Evolutionary conservation across 2,797 vertebrate species (phyloP), one percentile per base, ranked within the genome.

Genomic region (Salarias fasciatus): DNA sequence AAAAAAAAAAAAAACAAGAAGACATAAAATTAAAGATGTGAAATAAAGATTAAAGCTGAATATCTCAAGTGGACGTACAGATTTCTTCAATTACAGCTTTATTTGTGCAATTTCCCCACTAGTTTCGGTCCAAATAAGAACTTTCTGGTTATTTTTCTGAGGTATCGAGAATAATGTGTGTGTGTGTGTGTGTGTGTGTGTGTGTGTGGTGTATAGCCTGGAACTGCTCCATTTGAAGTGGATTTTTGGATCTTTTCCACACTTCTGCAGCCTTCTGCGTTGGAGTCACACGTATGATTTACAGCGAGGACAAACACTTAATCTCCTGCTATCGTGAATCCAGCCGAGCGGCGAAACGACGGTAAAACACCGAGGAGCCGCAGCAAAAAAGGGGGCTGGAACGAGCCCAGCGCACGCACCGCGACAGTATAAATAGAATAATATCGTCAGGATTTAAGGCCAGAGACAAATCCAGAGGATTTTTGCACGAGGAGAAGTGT

Each of bases 1-100:
- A 29, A 4, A 8, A 35, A 9, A 49, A 18, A 11, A 59, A 28
- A 52, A 38, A 91, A 92, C 88, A 89, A 74, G 82, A 88, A 24
- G 2, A 24, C 18, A 24, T 24, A 24, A 3, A 24, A 18, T 18
- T 29, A 50, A 63, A 73, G 11, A 52, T 42, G 53, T 28, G 62
- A 68, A n/a, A 43, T 28, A 31, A 48, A 38, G 65, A 64, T 44
- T 43, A 43, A n/a, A 9, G 13, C 12, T 36, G 40, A 15, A 44
- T 10, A 44, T 33, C 36, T 56, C 11, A 24, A 24, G n/a, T 11
- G 11, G 13, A 41, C 8, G 8, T 11, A 7, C 5, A 1, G n/a
- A 2, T 4, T 38, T 38, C 18, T 40, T 6, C 37, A 14, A 15
- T 10, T 8, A 9, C 5, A 4, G 36, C 11, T 57, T 63, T 14